These are phyloP conservation scores for Phalera bucephala DNA, from an alignment of 2,888 invertebrate species.

Conservation along the genomic window DNA sequence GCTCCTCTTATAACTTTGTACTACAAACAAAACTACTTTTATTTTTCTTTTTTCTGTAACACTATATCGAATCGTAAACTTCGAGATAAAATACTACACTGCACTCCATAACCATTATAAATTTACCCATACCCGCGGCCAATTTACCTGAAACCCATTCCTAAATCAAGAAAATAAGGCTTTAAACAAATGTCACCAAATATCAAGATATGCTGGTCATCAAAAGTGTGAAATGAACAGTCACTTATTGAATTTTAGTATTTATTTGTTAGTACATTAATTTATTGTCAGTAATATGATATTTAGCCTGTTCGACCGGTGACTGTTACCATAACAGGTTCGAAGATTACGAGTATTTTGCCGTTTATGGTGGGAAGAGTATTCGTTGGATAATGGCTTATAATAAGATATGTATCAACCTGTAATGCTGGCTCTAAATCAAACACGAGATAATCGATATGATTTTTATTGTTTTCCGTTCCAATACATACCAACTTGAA, in stretches of 20 bases:
- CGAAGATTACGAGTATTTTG: not conserved
- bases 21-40: conserved; percentile 20
- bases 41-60: conserved; percentile 57
- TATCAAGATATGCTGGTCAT: conserved; percentile 15
- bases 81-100: conserved; percentile 57
- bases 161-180: conserved; percentile 10
- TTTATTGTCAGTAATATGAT: conserved; percentile 59
- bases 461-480: too few relatives aligned
- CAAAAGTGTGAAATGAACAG: conserved; percentile 54
- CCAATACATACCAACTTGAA: too few relatives aligned
- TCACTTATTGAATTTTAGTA: conserved; percentile 58
- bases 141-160: conserved; percentile 7
- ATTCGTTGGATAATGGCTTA: not conserved
- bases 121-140: not conserved
- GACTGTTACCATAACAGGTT: not conserved
- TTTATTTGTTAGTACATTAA: conserved; percentile 53
- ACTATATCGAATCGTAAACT: conserved; percentile 62
- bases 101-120: conserved; percentile 30
- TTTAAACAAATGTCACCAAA: not conserved
- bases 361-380: not conserved
- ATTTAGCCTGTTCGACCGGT: conserved; percentile 23
- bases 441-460: too few relatives aligned
- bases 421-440: too few relatives aligned
- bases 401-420: too few relatives aligned
- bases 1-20: not conserved